Evolutionary conservation across 1,140 invertebrate genomes (phyloP).

Genomic region (Hestina assimilis): DNA sequence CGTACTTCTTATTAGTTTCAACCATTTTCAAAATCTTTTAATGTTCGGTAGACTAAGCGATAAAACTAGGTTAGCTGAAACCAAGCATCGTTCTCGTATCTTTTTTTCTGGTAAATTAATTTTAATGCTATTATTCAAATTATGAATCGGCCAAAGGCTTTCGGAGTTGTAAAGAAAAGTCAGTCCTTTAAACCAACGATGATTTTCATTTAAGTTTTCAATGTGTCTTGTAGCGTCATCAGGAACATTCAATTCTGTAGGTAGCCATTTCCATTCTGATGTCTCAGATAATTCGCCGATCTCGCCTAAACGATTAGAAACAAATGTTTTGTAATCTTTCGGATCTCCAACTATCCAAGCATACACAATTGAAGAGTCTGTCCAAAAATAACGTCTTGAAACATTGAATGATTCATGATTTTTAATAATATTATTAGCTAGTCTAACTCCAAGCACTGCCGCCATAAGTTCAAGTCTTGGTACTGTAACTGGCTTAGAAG

Average conservation of each 20-base stretch:
- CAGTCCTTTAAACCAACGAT: neutral
- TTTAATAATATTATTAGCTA: slow-evolving; percentile 27
- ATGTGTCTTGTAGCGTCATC: slow-evolving; percentile 11
- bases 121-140: neutral
- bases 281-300: slow-evolving; percentile 10
- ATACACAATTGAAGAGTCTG: slow-evolving; percentile 17
- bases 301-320: slow-evolving; percentile 16
- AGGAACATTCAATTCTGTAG: slow-evolving; percentile 10
- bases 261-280: slow-evolving; percentile 14
- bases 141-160: neutral
- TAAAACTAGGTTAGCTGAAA: neutral
- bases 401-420: slow-evolving; percentile 30
- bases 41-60: neutral
- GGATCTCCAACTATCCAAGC: slow-evolving; percentile 16
- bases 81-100: neutral
- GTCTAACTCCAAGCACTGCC: slow-evolving; percentile 41
- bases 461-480: slow-evolving; percentile 56
- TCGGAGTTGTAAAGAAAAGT: neutral
- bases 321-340: slow-evolving; percentile 12
- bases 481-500: slow-evolving; percentile 42
- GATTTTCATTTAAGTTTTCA: neutral
- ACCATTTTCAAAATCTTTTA: neutral
- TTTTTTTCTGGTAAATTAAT: neutral
- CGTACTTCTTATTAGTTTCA: neutral
- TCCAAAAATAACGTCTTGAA: slow-evolving; percentile 14